phyloP scores from a whole-genome alignment of 1,140 invertebrate genomes.

The Babylonia areolata region DNA sequence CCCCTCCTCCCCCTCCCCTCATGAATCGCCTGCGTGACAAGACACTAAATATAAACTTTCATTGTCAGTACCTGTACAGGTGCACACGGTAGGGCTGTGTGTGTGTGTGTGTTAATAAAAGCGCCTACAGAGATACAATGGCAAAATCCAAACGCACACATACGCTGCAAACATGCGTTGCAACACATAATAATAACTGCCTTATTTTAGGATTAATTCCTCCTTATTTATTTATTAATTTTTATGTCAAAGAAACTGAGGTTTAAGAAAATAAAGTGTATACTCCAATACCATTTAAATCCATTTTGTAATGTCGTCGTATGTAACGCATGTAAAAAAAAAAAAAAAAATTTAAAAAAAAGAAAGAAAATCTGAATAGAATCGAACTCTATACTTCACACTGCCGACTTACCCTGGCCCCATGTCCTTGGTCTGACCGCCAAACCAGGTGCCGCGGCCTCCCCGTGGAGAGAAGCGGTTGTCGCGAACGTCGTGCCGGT shows the following conservation, averaged over 20 bases:
- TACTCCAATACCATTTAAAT: not conserved
- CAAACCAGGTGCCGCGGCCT: constrained; percentile 24
- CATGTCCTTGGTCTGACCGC: constrained; percentile 25
- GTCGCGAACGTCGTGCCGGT: constrained; percentile 22
- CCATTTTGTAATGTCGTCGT: not conserved
- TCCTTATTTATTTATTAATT: too few species aligned
- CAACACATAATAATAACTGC: too few species aligned
- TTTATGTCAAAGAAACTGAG: too few species aligned
- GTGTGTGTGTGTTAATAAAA: too few species aligned
- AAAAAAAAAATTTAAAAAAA: not conserved
- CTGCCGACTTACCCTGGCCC: constrained; percentile 13
- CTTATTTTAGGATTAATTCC: too few species aligned
- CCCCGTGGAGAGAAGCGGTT: constrained; percentile 27
- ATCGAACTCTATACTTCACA: too few species aligned
- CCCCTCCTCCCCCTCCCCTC: constrained; percentile 38
- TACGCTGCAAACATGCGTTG: too few species aligned
- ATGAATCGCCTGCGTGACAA: not conserved
- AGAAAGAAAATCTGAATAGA: not conserved
- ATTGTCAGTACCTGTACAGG: too few species aligned
- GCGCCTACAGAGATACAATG: too few species aligned
- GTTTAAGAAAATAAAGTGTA: not conserved
- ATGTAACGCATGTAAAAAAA: not conserved
- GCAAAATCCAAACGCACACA: too few species aligned
- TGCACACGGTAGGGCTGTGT: too few species aligned
- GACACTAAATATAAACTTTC: too few species aligned